Percentiles rank a stretch among this genome's conserved stretches.
These are phyloP conservation scores for Rhagoletis pomonella DNA, from an alignment of 1,140 invertebrate genomes.

Conservation along the genomic window DNA sequence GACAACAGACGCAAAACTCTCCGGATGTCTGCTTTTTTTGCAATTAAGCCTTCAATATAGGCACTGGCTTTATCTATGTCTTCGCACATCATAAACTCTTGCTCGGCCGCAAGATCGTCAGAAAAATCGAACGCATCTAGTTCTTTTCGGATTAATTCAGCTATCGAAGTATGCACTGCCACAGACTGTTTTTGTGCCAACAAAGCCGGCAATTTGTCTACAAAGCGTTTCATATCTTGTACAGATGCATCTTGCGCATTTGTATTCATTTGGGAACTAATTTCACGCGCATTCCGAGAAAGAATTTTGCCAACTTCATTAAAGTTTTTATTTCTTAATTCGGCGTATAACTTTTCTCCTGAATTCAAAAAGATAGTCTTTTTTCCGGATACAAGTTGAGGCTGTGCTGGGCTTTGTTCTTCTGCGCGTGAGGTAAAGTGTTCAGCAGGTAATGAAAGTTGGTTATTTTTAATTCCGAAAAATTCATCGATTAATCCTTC, in stretches of 20 bases:
- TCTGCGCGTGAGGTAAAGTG: conserved; percentile 83
- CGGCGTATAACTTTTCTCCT: conserved; percentile 90
- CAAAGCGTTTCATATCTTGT: conserved; percentile 95
- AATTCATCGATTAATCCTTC: conserved; percentile 92
- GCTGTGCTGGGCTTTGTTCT: conserved; percentile 69
- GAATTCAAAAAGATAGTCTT: conserved; percentile 94
- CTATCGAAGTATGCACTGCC: conserved; percentile 81
- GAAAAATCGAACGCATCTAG: conserved; percentile 76
- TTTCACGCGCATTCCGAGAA: conserved; percentile 90
- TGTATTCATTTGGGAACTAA: conserved; percentile 91
- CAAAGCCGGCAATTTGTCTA: conserved; percentile 91
- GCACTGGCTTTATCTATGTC: conserved; percentile 91
- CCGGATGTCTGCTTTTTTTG: conserved; percentile 85
- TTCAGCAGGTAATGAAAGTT: conserved; percentile 88
- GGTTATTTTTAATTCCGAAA: conserved; percentile 79
- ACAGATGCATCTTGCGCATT: conserved; percentile 90
- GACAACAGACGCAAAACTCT: conserved; percentile 92
- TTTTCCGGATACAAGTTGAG: conserved; percentile 76
- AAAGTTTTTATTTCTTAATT: conserved; percentile 95
- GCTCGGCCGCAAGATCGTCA: conserved; percentile 81
- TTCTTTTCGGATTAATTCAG: conserved; percentile 79
- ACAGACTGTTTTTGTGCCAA: conserved; percentile 90
- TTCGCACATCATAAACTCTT: conserved; percentile 93
- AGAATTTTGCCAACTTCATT: conserved; percentile 91
- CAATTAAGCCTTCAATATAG: conserved; percentile 94